Percentiles rank a stretch among this genome's conserved stretches.
phyloP scores from a whole-genome alignment of 2,113 vertebrate genomes.

The Epinephelus cyanopodus region DNA sequence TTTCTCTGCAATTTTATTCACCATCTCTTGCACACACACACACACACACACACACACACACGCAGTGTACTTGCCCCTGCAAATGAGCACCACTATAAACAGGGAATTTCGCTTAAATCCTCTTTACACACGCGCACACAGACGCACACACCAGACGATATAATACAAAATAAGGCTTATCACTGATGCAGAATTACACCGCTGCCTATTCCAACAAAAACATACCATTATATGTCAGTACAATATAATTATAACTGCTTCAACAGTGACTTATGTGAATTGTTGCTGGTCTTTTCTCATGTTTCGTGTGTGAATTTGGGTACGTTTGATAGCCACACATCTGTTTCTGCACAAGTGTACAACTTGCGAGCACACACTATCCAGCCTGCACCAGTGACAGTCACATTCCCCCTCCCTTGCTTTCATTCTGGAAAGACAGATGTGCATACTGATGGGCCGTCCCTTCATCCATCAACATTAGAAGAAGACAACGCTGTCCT shows the following conservation, averaged over 20 bases:
- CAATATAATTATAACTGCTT: slow-evolving; percentile 54
- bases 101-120: slow-evolving; percentile 67
- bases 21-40: slow-evolving; percentile 29
- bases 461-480: slow-evolving; percentile 63
- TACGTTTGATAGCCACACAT: slow-evolving; percentile 60
- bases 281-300: slow-evolving; percentile 33
- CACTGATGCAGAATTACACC: slow-evolving; percentile 47
- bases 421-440: slow-evolving; percentile 68
- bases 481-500: slow-evolving; percentile 23
- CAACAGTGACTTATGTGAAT: slow-evolving; percentile 40
- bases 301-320: slow-evolving; percentile 30
- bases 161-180: slow-evolving; percentile 61
- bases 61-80: slow-evolving; percentile 42
- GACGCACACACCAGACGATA: slow-evolving; percentile 41
- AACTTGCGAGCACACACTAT: slow-evolving; percentile 50
- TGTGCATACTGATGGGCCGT: slow-evolving; percentile 63
- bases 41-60: slow-evolving; percentile 20
- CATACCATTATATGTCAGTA: slow-evolving; percentile 37
- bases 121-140: slow-evolving; percentile 47
- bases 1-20: slow-evolving; percentile 54
- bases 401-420: slow-evolving; percentile 30
- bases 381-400: slow-evolving; percentile 58
- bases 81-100: slow-evolving; percentile 65
- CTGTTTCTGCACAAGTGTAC: slow-evolving; percentile 65
- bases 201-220: slow-evolving; percentile 56